Percentiles rank a stretch among this genome's conserved stretches.
phyloP scores from a whole-genome alignment of 2,113 vertebrate species.

The Stegostoma tigrinum region DNA sequence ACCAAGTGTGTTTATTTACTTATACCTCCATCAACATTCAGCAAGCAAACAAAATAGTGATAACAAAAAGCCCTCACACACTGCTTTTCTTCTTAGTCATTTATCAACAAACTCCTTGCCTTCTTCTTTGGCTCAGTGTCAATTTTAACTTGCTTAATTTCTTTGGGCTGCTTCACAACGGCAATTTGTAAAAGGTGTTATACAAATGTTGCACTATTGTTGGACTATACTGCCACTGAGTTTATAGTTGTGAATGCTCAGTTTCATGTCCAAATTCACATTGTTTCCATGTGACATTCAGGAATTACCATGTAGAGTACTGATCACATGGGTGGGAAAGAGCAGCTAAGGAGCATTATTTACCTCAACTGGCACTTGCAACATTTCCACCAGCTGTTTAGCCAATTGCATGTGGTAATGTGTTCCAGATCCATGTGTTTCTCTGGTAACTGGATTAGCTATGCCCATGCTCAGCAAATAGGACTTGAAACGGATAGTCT shows the following conservation, averaged over 20 bases:
- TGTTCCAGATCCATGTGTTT: slow-evolving; percentile 86
- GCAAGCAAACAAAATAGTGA: neutral
- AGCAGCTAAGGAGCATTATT: neutral
- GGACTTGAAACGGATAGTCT: slow-evolving; percentile 95
- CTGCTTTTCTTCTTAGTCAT: neutral
- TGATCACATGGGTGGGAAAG: too few species aligned
- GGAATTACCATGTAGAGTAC: neutral
- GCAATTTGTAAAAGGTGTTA: neutral
- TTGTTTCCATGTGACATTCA: neutral
- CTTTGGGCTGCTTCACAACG: neutral
- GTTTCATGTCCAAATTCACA: neutral
- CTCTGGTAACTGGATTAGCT: slow-evolving; percentile 88
- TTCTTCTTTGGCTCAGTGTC: neutral
- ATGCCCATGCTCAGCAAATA: slow-evolving; percentile 97
- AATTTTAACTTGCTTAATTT: neutral
- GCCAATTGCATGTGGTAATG: slow-evolving; percentile 94
- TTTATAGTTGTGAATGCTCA: neutral
- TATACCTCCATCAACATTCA: neutral
- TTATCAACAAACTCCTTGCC: neutral
- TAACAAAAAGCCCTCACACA: neutral
- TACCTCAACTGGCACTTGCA: slow-evolving; percentile 84
- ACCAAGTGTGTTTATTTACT: too few species aligned
- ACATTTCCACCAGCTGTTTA: slow-evolving; percentile 82
- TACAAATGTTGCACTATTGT: neutral
- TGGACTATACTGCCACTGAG: neutral